phyloP scores from a whole-genome alignment of 2,113 vertebrate genomes.

The Emydura subglobosa region DNA sequence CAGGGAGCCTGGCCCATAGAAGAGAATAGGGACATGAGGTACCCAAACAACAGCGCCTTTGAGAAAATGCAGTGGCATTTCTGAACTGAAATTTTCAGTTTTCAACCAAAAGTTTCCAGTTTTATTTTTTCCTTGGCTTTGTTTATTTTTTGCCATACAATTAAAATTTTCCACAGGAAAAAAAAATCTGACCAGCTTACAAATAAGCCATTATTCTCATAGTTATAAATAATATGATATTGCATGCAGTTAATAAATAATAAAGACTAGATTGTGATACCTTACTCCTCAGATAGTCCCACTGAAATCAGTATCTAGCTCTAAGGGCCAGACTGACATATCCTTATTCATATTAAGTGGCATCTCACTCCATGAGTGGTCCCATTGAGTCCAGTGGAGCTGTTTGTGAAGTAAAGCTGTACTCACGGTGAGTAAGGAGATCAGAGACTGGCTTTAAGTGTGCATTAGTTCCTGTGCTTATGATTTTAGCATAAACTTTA shows the following conservation, averaged over 20 bases:
- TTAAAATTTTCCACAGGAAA: not conserved
- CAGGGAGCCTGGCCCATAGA: not conserved
- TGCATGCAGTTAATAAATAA: not conserved
- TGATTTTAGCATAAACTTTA: not conserved
- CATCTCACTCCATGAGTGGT: not conserved
- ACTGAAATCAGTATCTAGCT: not conserved
- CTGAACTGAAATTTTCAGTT: not conserved
- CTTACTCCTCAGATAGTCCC: not conserved
- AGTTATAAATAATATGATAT: not conserved
- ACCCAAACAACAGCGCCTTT: not conserved
- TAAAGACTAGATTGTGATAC: not conserved
- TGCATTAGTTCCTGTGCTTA: not conserved
- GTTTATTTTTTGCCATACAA: not conserved
- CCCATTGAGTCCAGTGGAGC: not conserved
- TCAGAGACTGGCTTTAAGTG: not conserved
- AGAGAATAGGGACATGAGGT: not conserved
- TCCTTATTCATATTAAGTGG: not conserved
- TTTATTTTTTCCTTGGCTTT: not conserved
- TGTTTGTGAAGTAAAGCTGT: too few relatives aligned
- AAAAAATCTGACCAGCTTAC: not conserved
- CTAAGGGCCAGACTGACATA: not conserved
- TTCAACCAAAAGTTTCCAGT: not conserved
- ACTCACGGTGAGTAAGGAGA: too few relatives aligned
- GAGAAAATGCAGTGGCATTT: not conserved
- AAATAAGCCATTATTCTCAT: not conserved